Conservation (phyloP, 1,140 invertebrate genomes). For the Pteromalus puparum region DNA sequence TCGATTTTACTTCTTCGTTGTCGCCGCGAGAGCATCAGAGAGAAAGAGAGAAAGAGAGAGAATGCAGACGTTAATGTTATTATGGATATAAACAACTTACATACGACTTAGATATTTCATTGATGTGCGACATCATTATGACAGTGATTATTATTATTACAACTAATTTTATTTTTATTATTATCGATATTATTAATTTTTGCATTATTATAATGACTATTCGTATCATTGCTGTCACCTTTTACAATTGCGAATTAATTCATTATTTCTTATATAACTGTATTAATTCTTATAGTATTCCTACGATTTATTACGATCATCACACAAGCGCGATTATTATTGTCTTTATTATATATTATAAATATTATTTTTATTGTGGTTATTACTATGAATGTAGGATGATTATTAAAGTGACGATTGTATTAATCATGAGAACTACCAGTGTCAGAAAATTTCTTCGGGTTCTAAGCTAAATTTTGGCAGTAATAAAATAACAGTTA, state of each 20-base stretch:
- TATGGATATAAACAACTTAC: constrained; percentile 51
- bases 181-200: neutral
- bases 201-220: neutral
- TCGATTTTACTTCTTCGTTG: constrained; percentile 72
- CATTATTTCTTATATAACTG: constrained; percentile 26
- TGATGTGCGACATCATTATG: constrained; percentile 25
- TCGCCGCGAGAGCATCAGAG: constrained; percentile 50
- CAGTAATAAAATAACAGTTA: constrained; percentile 67
- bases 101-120: constrained; percentile 54
- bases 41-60: constrained; percentile 7
- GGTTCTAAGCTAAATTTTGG: constrained; percentile 73
- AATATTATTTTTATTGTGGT: constrained; percentile 60
- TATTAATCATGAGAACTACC: constrained; percentile 45
- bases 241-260: constrained; percentile 8
- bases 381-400: constrained; percentile 49
- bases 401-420: constrained; percentile 42
- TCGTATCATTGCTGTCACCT: constrained; percentile 15
- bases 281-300: constrained; percentile 45
- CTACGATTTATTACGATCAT: constrained; percentile 28
- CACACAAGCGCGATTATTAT: constrained; percentile 48
- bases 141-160: constrained; percentile 31
- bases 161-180: constrained; percentile 5
- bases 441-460: constrained; percentile 72
- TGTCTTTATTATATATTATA: constrained; percentile 57
- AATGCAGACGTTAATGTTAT: constrained; percentile 70